Base-by-base conservation (phyloP, 1,140 invertebrate species). In the Tigriopus japonicus region DNA sequence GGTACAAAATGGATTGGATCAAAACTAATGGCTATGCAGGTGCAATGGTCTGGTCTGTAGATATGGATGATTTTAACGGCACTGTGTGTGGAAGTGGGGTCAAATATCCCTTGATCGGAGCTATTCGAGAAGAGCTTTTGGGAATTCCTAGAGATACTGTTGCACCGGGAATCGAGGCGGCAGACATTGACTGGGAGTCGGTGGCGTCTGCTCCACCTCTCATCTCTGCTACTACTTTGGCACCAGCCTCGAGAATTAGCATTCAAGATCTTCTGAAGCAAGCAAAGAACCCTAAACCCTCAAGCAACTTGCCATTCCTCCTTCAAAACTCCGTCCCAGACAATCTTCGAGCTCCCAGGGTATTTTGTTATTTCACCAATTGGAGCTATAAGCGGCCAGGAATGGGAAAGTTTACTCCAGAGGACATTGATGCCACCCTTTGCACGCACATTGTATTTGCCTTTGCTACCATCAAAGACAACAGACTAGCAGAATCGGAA, bases 21-120 rank as follows among this genome's bases (percentile, higher is more conserved):
- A 90, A 90, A 67, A 80, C 84, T 45, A 85, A 85, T 56, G 83
- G 84, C 14, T 93, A 84, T 67, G 92, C 83, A 23, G 94, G 94
- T 7, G 90, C 90, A 21, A 95, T 96, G 88, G 85, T 92, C 0
- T 97, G 92, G 93, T 91, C 88, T 0, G 77, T 96, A 0, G 91
- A 96, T 67, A 91, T 96, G 85, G 93, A 95, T 64, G 91, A 95
- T 70, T 94, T 94, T 70, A 86, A 81, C 63, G 88, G 87, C 1
- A 81, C 78, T 12, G 74, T 81, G 6, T 92, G 89, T 68, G 83
- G 82, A 0, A 80, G 81, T 13, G 81, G 86, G 56, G 82, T 86
- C 0, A 88, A 85, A 69, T 94, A 91, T 71, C 90, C 91, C 0
- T 71, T 95, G 13, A 91, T 95, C 67, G 83, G 85, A 23, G 86